phyloP scores from a whole-genome alignment of 2,797 vertebrate species.

The Tympanoctomys barrerae region DNA sequence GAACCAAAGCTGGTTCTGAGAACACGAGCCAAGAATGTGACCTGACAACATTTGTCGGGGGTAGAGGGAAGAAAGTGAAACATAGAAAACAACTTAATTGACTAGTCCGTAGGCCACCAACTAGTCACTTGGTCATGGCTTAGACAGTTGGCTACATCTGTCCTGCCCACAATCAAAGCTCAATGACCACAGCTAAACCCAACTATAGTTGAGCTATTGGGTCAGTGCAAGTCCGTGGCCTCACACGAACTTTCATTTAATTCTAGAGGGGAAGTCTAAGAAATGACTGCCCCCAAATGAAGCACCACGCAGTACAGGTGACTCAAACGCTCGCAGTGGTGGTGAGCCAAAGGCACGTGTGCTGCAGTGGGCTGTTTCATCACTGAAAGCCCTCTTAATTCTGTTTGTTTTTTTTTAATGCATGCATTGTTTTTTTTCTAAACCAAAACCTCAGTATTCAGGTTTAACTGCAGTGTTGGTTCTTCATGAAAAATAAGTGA shows the following conservation, averaged over 20 bases:
- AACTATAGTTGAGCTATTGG: neutral
- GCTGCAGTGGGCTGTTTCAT: neutral
- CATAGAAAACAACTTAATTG: conserved; percentile 10
- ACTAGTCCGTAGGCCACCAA: neutral
- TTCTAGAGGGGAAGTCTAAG: neutral
- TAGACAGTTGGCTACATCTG: neutral
- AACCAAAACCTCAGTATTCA: neutral
- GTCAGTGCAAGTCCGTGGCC: neutral
- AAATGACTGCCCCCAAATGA: neutral
- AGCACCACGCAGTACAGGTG: neutral
- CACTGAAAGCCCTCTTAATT: neutral
- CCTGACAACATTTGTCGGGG: neutral
- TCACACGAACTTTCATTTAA: neutral
- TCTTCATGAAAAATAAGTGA: neutral
- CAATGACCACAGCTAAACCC: neutral
- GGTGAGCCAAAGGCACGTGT: neutral
- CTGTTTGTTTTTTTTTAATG: neutral
- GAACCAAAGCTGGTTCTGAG: conserved; percentile 31
- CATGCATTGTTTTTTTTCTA: neutral
- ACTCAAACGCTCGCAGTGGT: neutral
- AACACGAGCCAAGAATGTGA: conserved; percentile 17
- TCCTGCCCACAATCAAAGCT: neutral
- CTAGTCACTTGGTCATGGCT: neutral
- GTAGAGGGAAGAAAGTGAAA: neutral
- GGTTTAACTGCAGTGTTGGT: neutral